Evolutionary conservation across 2,888 invertebrate species (phyloP).

Genomic region (Dendrolimus pini): DNA sequence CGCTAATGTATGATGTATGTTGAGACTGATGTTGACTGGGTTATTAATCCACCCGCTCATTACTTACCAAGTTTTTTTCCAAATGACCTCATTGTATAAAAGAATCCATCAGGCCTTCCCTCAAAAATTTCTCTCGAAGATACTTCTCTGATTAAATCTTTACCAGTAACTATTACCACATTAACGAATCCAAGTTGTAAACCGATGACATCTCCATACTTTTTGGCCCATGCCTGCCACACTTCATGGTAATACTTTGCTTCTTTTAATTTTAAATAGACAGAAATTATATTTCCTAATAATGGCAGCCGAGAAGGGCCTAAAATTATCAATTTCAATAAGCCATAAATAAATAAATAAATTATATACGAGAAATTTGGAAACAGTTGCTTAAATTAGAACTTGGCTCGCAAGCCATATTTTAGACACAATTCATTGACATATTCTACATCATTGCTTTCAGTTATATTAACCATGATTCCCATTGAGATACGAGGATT

Average conservation of each 20-base stretch:
- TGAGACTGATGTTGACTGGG: neutral
- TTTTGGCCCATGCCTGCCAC: slow-evolving; percentile 74
- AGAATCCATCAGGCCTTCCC: slow-evolving; percentile 84
- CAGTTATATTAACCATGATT: too few species aligned
- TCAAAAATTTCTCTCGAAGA: slow-evolving; percentile 80
- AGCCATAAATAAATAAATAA: neutral
- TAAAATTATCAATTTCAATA: slow-evolving; percentile 23
- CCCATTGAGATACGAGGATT: too few species aligned
- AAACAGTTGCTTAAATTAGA: too few species aligned
- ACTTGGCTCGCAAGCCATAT: too few species aligned
- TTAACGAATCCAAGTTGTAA: slow-evolving; percentile 78
- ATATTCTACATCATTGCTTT: too few species aligned
- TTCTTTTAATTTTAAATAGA: slow-evolving; percentile 38
- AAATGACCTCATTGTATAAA: slow-evolving; percentile 81
- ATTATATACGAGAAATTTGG: neutral
- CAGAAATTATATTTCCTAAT: slow-evolving; percentile 52
- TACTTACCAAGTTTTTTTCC: slow-evolving; percentile 80
- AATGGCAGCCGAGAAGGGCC: slow-evolving; percentile 51
- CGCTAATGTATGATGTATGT: neutral
- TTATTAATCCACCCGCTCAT: neutral
- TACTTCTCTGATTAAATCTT: slow-evolving; percentile 79
- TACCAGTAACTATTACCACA: slow-evolving; percentile 79
- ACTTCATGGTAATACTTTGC: slow-evolving; percentile 72
- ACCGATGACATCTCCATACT: slow-evolving; percentile 81
- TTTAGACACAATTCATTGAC: too few species aligned